Evolutionary conservation across 1,140 invertebrate species (phyloP), one percentile per base, ranked within the genome.

Genomic region (Brachystomella parvula): DNA sequence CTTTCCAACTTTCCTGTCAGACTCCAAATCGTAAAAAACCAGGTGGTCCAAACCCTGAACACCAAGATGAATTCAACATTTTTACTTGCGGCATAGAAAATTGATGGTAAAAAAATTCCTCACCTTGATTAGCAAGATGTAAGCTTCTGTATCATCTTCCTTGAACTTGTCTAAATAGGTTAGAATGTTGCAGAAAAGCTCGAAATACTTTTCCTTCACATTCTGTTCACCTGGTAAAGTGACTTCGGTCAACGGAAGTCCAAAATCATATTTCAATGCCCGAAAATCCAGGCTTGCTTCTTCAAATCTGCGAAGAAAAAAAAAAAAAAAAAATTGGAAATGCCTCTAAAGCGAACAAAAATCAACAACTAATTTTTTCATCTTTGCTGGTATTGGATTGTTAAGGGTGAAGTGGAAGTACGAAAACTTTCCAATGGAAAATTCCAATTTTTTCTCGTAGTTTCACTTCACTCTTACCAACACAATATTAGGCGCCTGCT

Each of bases 101-200:
- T 47, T 26, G 30, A 12, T 32, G 58, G 19, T 33, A 28, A 30
- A 57, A 66, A 72, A 47, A 60, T 49, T n/a, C 35, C 74, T 74
- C 76, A 82, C 82, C 70, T 76, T 76, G 58, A 87, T 81, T 26
- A 91, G 75, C 65, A 77, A 76, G 66, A 81, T 80, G 29, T 90
- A 79, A 66, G 86, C 85, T 73, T 88, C 88, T 0, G 86, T 90
- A 75, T 92, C 87, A 75, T 90, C 88, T 76, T 87, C 86, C 61
- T 73, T 73, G 64, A 67, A 71, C 31, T 66, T 69, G 56, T 73
- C 68, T 31, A 73, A 57, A 47, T 73, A 73, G 0, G 28, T 60
- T 39, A 61, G 30, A 2, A 69, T 31, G 26, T 49, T 32, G 6
- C n/a, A 60, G 28, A 62, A 67, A n/a, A 73, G 31, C 6, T 70